phyloP scores from a whole-genome alignment of 2,888 invertebrate genomes.

The Eilema depressum region DNA sequence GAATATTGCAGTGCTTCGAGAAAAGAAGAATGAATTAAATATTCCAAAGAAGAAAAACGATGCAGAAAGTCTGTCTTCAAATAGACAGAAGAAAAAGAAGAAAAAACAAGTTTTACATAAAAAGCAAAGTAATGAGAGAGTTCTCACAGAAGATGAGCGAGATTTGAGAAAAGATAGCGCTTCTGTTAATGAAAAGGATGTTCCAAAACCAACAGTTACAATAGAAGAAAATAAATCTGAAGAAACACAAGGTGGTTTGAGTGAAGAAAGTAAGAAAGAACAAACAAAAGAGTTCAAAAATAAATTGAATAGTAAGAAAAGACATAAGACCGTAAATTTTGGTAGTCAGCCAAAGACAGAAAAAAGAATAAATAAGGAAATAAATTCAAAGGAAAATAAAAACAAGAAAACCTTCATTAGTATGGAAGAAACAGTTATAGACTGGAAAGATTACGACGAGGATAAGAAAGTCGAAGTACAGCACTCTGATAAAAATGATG shows the following conservation, averaged over 20 bases:
- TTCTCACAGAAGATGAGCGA: too few species aligned
- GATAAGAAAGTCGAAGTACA: too few species aligned
- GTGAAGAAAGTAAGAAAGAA: not conserved
- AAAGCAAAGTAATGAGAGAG: not conserved
- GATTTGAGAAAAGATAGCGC: not conserved
- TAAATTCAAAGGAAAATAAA: not conserved
- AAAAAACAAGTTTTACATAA: not conserved
- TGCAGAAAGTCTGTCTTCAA: not conserved
- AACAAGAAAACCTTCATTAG: not conserved
- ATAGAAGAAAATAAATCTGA: not conserved
- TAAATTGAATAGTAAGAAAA: not conserved
- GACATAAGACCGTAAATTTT: not conserved
- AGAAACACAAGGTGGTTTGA: not conserved
- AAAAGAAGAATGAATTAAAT: not conserved
- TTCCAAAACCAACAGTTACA: not conserved
- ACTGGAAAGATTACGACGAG: constrained; percentile 8
- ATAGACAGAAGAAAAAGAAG: not conserved
- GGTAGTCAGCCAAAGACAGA: not conserved
- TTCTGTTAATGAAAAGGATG: not conserved
- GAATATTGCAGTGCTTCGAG: not conserved
- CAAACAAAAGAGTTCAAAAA: not conserved
- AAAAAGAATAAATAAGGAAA: not conserved
- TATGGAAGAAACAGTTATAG: constrained; percentile 5
- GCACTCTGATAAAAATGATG: not conserved
- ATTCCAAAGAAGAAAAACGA: not conserved